Base-by-base conservation (phyloP, 2,113 vertebrate genomes). In the Lipophrys pholis region DNA sequence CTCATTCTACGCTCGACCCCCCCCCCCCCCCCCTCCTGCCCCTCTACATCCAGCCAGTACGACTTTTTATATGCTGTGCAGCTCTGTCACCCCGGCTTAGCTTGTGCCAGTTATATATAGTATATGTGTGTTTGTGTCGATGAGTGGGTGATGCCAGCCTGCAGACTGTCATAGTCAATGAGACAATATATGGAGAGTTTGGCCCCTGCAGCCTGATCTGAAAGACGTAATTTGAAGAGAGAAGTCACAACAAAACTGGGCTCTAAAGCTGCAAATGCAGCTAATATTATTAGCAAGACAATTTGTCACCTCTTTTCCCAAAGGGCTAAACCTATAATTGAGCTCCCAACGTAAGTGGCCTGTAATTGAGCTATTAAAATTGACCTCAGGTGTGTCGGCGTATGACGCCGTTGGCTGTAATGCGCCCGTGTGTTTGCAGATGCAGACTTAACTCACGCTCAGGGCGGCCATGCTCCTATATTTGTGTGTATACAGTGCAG, bases 401-500 rank as follows among this genome's bases (percentile, higher is more conserved):
- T 69, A 63, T 72, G 15, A 53, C 60, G 58, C 45, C 42, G n/a
- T 9, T 7, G n/a, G 40, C 17, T 49, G 58, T n/a, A 67, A 50
- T 5, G 7, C 1, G 1, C 38, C 38, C 16, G 11, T 38, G 14
- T 62, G 58, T 60, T 35, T 55, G 17, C 36, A 41, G 17, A 41
- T 15, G 59, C 30, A 40, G 50, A 50, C 42, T 38, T 60, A 7
- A 58, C 1, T 16, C 41, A 8, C 21, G 21, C 21, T 71, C 35
- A 64, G 12, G 69, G 8, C 10, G 14, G 45, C 65, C 67, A 58
- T 74, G 75, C 77, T 36, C 58, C 30, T 74, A 69, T 81, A 64
- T 84, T 70, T 90, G 65, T 87, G 75, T 83, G 75, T 77, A 45
- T 89, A 76, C 81, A 78, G 87, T 82, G 74, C 67, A 62, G 85